Conservation (phyloP, 2,888 invertebrate species). For the Brenthis ino region DNA sequence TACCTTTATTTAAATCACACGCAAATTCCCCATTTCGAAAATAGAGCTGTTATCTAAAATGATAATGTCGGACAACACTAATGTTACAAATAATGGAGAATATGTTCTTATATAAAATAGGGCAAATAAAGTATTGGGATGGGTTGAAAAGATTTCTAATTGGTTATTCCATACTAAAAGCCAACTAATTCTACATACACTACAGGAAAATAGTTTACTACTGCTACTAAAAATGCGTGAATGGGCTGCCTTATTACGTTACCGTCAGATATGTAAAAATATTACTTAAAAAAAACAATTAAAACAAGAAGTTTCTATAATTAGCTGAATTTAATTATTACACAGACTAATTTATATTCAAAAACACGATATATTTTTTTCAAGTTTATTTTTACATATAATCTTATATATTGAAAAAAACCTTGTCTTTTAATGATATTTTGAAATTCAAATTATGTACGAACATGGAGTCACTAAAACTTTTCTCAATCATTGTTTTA, state of each 20-base stretch:
- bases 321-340: too few species aligned
- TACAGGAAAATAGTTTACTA: slow-evolving; percentile 15
- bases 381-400: too few species aligned
- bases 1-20: too few species aligned
- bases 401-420: too few species aligned
- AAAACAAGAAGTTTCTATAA: too few species aligned
- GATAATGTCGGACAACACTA: background rate
- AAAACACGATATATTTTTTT: too few species aligned
- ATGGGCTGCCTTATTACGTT: slow-evolving; percentile 7
- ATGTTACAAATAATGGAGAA: background rate
- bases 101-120: background rate
- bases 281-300: too few species aligned
- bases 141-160: slow-evolving; percentile 27
- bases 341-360: too few species aligned
- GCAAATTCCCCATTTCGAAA: background rate
- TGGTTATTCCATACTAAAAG: slow-evolving; percentile 16
- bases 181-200: slow-evolving; percentile 13
- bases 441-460: too few species aligned
- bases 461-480: too few species aligned
- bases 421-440: too few species aligned
- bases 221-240: slow-evolving; percentile 20
- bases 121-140: background rate
- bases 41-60: background rate
- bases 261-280: slow-evolving; percentile 10
- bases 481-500: too few species aligned